Evolutionary conservation across 2,888 invertebrate genomes (phyloP).

Genomic region (Lampropteryx suffumata): DNA sequence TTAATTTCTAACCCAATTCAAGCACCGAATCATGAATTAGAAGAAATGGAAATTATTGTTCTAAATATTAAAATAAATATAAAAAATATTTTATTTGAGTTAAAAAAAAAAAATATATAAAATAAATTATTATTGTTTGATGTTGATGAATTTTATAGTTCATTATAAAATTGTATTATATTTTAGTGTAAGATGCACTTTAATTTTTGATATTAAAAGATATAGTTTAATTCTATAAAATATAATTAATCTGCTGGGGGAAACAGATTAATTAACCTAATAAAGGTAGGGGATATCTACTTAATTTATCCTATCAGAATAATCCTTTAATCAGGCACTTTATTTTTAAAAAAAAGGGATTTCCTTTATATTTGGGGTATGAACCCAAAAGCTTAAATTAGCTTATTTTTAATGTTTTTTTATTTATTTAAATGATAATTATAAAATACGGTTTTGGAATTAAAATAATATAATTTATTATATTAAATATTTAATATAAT

Average conservation of each 20-base stretch:
- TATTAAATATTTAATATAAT: conserved; percentile 29
- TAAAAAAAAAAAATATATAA: conserved; percentile 74
- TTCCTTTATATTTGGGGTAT: conserved; percentile 83
- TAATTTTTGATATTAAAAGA: conserved; percentile 84
- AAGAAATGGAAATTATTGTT: conserved; percentile 62
- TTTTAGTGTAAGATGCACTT: conserved; percentile 85
- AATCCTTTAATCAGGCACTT: conserved; percentile 75
- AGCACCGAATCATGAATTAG: conserved; percentile 68
- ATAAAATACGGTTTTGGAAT: conserved; percentile 45
- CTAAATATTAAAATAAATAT: conserved; percentile 79
- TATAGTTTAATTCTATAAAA: conserved; percentile 85
- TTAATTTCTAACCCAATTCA: conserved; percentile 86
- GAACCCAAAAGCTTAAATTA: conserved; percentile 85
- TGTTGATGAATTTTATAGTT: conserved; percentile 64
- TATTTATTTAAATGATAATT: conserved; percentile 41
- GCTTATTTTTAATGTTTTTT: conserved; percentile 67
- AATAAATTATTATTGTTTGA: conserved; percentile 80
- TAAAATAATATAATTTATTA: conserved; percentile 18
- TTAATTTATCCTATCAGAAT: conserved; percentile 74
- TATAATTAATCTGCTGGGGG: conserved; percentile 29
- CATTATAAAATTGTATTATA: conserved; percentile 54
- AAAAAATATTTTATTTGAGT: conserved; percentile 78
- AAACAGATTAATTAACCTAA: conserved; percentile 51
- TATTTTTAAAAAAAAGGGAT: conserved; percentile 72
- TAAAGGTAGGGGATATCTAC: conserved; percentile 73